Evolutionary conservation across 2,797 vertebrate genomes (phyloP).

Genomic region (Anguilla anguilla): DNA sequence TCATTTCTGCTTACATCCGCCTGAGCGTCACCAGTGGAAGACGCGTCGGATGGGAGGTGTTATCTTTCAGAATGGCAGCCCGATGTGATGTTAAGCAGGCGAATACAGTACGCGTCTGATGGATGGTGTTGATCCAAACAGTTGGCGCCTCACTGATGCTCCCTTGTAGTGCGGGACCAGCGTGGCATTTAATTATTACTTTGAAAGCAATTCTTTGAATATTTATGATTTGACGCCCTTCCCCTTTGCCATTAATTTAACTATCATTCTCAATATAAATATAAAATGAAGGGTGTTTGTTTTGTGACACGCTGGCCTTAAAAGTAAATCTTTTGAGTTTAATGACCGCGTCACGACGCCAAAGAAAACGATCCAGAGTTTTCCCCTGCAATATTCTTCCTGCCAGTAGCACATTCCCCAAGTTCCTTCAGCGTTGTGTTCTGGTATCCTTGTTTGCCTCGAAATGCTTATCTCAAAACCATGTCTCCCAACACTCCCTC

Average conservation of each 20-base stretch:
- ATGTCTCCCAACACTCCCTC: background rate
- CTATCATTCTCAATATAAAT: background rate
- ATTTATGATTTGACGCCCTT: background rate
- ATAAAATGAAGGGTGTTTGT: background rate
- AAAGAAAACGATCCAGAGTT: constrained; percentile 20
- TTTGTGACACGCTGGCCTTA: constrained; percentile 22
- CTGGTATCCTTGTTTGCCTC: background rate
- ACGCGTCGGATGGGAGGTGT: background rate
- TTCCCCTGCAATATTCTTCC: constrained; percentile 19
- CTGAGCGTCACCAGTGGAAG: background rate
- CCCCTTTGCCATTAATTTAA: constrained; percentile 1
- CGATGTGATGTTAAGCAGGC: background rate
- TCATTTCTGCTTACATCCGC: background rate
- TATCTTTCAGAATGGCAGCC: background rate
- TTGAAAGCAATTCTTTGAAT: background rate
- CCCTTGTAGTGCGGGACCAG: background rate
- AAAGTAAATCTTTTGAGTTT: constrained; percentile 1
- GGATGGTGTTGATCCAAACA: background rate
- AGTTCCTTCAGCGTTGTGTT: background rate
- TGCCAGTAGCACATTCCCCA: constrained; percentile 21
- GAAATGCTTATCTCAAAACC: background rate
- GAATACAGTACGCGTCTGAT: background rate
- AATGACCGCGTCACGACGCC: constrained; percentile 17
- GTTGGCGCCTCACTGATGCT: background rate
- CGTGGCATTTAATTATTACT: background rate